phyloP scores from a whole-genome alignment of 2,113 vertebrate genomes.

The Carassius auratus region DNA sequence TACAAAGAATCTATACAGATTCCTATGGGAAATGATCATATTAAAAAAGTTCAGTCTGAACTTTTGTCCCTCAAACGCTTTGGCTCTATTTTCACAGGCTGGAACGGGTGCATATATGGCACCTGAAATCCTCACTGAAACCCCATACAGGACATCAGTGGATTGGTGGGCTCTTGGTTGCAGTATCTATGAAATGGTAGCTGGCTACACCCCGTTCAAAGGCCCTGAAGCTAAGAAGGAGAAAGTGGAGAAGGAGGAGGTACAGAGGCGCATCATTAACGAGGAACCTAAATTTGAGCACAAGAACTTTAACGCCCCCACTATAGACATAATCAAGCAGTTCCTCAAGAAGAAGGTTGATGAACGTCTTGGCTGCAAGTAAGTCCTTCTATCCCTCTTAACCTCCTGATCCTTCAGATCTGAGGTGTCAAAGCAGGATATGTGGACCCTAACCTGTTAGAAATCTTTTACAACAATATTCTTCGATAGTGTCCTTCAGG shows the following conservation, averaged over 20 bases:
- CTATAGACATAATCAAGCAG: slow-evolving; percentile 84
- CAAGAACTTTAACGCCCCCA: slow-evolving; percentile 80
- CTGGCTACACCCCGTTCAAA: slow-evolving; percentile 90
- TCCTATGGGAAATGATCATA: neutral
- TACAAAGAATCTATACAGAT: neutral
- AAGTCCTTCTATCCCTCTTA: slow-evolving; percentile 55
- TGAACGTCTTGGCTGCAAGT: slow-evolving; percentile 89
- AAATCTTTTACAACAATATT: neutral
- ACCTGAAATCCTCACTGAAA: slow-evolving; percentile 88
- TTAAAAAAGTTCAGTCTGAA: neutral
- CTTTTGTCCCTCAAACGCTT: neutral
- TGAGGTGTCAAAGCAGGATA: neutral
- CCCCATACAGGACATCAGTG: slow-evolving; percentile 86
- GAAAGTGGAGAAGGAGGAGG: slow-evolving; percentile 88
- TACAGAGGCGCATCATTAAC: slow-evolving; percentile 86
- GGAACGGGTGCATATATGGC: slow-evolving; percentile 95
- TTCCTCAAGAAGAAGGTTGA: slow-evolving; percentile 89
- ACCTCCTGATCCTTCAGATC: neutral
- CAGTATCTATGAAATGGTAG: slow-evolving; percentile 94
- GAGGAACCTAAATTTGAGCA: slow-evolving; percentile 88
- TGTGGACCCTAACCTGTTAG: neutral
- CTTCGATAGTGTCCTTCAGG: neutral
- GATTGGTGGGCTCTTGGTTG: slow-evolving; percentile 97
- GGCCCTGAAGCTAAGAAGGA: slow-evolving; percentile 83
- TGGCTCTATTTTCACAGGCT: slow-evolving; percentile 73